Conservation (phyloP, 2,797 vertebrate species). For the Tadarida brasiliensis region DNA sequence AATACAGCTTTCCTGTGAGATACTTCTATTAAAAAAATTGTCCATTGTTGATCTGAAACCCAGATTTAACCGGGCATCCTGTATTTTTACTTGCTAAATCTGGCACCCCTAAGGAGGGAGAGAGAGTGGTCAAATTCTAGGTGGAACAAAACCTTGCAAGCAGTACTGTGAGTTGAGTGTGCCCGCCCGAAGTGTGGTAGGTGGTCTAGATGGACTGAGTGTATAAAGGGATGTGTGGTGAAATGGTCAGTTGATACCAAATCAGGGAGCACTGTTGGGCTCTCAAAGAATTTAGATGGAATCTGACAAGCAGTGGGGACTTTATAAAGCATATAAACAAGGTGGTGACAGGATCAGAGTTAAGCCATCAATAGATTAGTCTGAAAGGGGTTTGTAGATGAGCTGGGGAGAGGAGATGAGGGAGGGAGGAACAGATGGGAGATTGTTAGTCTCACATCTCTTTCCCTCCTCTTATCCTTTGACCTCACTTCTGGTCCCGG, state of each 20-base stretch:
- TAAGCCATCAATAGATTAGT: neutral
- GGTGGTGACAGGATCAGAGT: neutral
- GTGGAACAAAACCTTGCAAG: neutral
- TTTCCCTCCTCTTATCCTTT: too few species aligned
- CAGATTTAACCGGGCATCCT: neutral
- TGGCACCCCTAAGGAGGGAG: neutral
- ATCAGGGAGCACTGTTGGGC: neutral
- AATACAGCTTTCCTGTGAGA: slow-evolving; percentile 30
- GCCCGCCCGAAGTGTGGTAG: neutral
- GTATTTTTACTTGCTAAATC: slow-evolving; percentile 19
- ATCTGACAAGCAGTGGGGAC: neutral
- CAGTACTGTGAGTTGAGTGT: neutral
- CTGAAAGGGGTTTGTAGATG: neutral
- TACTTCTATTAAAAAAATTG: neutral
- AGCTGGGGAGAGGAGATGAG: neutral
- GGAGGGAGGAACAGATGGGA: neutral
- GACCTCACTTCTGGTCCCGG: neutral
- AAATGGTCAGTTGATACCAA: neutral
- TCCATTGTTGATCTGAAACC: slow-evolving; percentile 11
- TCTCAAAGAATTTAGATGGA: neutral
- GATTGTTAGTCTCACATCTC: too few species aligned
- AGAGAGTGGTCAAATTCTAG: neutral
- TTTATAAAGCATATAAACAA: neutral
- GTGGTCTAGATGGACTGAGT: neutral
- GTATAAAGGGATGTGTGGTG: too few species aligned